Evolutionary conservation across 1,140 invertebrate species (phyloP), one percentile per base, ranked within the genome.

Genomic region (Bilobella aurantiaca): DNA sequence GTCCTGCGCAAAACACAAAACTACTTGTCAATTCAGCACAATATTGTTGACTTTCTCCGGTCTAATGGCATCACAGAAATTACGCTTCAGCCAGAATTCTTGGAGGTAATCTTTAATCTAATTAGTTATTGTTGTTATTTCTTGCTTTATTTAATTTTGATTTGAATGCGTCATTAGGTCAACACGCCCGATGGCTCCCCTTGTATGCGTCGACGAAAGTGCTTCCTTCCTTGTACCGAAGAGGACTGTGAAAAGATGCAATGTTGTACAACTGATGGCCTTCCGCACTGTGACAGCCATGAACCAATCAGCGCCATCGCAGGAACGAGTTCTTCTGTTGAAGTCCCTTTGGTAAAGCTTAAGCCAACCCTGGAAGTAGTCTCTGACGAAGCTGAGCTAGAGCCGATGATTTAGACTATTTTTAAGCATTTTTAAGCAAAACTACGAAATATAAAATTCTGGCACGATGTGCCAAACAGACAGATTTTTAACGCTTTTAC

Each of bases 61-160:
- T 81, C 85, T 62, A 85, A 88, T 75, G 87, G 87, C 2, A 87
- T 90, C 37, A 84, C 84, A 1, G 83, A 85, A 70, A 84, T 88
- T 1, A 89, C 88, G 1, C 84, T 89, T 72, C 87, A 90, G 73
- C 87, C 88, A 0, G 88, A 90, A 78, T 89, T 90, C 75, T 78
- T 79, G 64, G 77, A 78, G 65, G 78, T 78, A 74, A n/a, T n/a
- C n/a, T n/a, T n/a, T n/a, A n/a, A n/a, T n/a, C n/a, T n/a, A n/a
- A n/a, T n/a, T n/a, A n/a, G n/a, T n/a, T n/a, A n/a, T n/a, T n/a
- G n/a, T n/a, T n/a, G n/a, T n/a, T n/a, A n/a, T n/a, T n/a, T n/a
- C n/a, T n/a, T n/a, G n/a, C n/a, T n/a, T n/a, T n/a, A n/a, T n/a
- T n/a, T n/a, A n/a, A 23, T 28, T 28, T 59, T 30, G 1, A 12